Evolutionary conservation across 2,797 vertebrate species (phyloP).

Genomic region (Tenualosa thibaudeaui): DNA sequence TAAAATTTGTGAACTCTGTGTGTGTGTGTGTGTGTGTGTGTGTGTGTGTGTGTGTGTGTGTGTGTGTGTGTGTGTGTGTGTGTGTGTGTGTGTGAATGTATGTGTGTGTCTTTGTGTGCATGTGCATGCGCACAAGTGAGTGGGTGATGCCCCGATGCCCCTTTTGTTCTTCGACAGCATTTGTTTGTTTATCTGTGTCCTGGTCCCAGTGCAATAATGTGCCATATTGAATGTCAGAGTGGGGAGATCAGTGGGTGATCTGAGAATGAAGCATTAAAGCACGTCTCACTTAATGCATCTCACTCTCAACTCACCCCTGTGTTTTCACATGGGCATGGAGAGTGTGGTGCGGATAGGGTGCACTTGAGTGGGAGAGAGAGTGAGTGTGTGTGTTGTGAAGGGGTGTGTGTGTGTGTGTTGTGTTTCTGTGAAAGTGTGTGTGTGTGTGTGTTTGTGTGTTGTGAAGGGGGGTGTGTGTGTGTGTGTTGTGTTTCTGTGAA

Average conservation of each 20-base stretch:
- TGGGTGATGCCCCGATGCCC: not conserved
- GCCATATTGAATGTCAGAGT: not conserved
- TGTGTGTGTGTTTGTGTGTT: not conserved
- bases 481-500: not conserved
- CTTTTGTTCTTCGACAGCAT: not conserved
- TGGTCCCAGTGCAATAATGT: not conserved
- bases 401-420: not conserved
- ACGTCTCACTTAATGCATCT: not conserved
- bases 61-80: slow-evolving; percentile 10
- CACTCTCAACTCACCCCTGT: not conserved
- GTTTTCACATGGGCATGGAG: not conserved
- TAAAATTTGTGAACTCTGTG: too few relatives aligned
- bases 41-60: not conserved
- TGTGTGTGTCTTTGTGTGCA: slow-evolving; percentile 1
- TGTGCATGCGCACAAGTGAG: not conserved
- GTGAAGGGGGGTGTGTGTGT: not conserved
- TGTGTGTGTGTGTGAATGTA: slow-evolving; percentile 1
- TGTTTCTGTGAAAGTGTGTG: not conserved
- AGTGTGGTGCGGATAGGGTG: not conserved
- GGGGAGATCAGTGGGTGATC: not conserved
- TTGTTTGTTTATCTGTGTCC: slow-evolving; percentile 4
- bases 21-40: too few relatives aligned
- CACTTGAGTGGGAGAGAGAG: not conserved
- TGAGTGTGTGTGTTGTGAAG: not conserved
- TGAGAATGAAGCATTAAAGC: not conserved